Base-by-base conservation (phyloP, 2,113 vertebrate genomes). In the Cyprichromis sp. region DNA sequence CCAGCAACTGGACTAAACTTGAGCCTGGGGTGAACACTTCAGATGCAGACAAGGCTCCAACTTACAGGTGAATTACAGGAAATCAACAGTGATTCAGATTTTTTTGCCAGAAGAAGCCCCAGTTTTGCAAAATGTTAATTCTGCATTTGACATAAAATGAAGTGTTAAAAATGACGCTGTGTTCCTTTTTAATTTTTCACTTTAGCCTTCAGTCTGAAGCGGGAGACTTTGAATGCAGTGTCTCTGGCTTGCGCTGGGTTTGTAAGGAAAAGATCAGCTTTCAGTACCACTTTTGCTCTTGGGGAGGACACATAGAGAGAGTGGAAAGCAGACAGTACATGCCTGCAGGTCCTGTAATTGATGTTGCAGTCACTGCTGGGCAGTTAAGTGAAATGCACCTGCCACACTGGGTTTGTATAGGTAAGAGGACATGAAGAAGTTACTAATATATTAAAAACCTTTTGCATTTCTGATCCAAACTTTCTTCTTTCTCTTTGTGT, bases 371-470 rank as follows among this genome's bases (percentile, higher is more conserved):
- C 14, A 57, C 11, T 29, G 8, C 42, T 57, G 91, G 91, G 29
- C 80, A 34, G 86, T 38, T 92, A 1, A 19, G 14, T 34, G 87
- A 73, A 68, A 86, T 91, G 16, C 45, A 88, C 24, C 59, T 92
- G 63, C 91, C 86, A 8, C 91, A 92, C 87, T 91, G 89, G 89
- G 21, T 91, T 84, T 85, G 68, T 80, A 68, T 50, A 4, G 79
- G 91, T 93, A 11, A 50, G 86, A 52, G 11, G 21, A 47, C 47
- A 53, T 54, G 16, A 31, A 19, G 16, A 12, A 31, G 2, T 47
- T 13, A 0, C 45, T 50, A 78, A 31, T 78, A 50, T 50, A 8
- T 31, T 50, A 50, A 19, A 50, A 31, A 50, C 0, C 0, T 4
- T 78, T 31, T 31, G 10, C 0, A 50, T 76, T 47, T 78, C 80